These are phyloP conservation scores for Maconellicoccus hirsutus DNA, from an alignment of 1,140 invertebrate species.

Conservation along the genomic window DNA sequence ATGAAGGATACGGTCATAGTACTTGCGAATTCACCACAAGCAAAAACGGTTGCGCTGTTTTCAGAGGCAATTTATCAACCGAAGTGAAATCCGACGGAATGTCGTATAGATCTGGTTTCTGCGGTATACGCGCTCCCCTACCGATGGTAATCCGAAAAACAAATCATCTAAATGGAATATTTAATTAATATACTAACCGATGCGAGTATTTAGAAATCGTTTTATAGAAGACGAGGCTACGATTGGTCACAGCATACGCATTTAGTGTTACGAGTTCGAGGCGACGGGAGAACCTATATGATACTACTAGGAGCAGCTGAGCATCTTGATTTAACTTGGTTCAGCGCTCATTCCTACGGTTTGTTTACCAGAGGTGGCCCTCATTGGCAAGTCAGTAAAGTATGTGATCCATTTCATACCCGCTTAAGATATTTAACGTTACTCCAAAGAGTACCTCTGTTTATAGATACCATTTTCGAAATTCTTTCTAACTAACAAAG, in stretches of 20 bases:
- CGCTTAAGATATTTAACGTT: background rate
- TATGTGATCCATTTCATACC: slow-evolving; percentile 34
- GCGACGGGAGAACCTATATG: slow-evolving; percentile 80
- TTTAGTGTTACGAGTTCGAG: slow-evolving; percentile 68
- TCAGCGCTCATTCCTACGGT: slow-evolving; percentile 70
- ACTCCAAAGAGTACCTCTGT: background rate
- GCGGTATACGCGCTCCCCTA: slow-evolving; percentile 54
- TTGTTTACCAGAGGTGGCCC: slow-evolving; percentile 88
- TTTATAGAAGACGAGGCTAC: slow-evolving; percentile 51
- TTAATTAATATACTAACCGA: too few relatives aligned
- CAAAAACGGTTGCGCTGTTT: slow-evolving; percentile 54
- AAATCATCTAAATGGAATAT: too few relatives aligned
- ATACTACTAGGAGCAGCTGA: slow-evolving; percentile 59
- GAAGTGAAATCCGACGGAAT: slow-evolving; percentile 66
- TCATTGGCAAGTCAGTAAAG: slow-evolving; percentile 85
- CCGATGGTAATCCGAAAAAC: slow-evolving; percentile 45
- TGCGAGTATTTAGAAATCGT: too few relatives aligned
- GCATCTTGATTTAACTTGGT: slow-evolving; percentile 66
- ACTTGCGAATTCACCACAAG: slow-evolving; percentile 45
- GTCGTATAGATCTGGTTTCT: slow-evolving; percentile 61
- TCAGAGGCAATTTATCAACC: slow-evolving; percentile 58
- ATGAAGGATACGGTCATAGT: slow-evolving; percentile 69
- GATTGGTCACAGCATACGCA: slow-evolving; percentile 73
- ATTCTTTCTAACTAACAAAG: slow-evolving; percentile 72
- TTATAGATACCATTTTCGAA: slow-evolving; percentile 89